These are phyloP conservation scores for Merluccius polli DNA, from an alignment of 2,797 vertebrate genomes.

Conservation along the genomic window DNA sequence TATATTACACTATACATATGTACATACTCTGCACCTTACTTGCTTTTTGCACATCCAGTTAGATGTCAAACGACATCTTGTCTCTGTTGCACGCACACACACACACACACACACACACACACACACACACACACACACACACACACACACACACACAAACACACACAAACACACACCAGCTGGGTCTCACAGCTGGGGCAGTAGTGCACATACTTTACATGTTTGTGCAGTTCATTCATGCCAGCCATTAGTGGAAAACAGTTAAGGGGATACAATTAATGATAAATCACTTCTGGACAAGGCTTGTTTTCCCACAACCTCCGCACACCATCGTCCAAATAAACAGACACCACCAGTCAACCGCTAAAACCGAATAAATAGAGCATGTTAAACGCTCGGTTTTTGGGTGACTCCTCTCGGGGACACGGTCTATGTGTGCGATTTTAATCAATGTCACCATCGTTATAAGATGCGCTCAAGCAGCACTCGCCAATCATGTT, in stretches of 20 bases:
- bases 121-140: background rate
- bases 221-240: constrained; percentile 27
- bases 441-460: background rate
- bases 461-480: too few species aligned
- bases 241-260: constrained; percentile 19
- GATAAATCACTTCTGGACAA: background rate
- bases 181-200: constrained; percentile 45
- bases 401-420: background rate
- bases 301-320: background rate
- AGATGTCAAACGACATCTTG: too few species aligned
- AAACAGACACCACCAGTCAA: too few species aligned
- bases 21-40: too few species aligned
- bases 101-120: too few species aligned
- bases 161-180: constrained; percentile 24
- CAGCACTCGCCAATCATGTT: background rate
- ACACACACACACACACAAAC: background rate
- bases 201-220: constrained; percentile 27
- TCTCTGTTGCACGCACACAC: too few species aligned
- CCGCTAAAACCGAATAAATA: background rate
- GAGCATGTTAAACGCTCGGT: background rate
- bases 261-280: background rate
- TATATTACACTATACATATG: too few species aligned
- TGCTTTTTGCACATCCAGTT: too few species aligned
- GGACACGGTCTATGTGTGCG: background rate
- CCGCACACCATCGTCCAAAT: too few species aligned